Evolutionary conservation across 2,888 invertebrate species (phyloP), one percentile per base, ranked within the genome.

Genomic region (Scaptomyza flava): DNA sequence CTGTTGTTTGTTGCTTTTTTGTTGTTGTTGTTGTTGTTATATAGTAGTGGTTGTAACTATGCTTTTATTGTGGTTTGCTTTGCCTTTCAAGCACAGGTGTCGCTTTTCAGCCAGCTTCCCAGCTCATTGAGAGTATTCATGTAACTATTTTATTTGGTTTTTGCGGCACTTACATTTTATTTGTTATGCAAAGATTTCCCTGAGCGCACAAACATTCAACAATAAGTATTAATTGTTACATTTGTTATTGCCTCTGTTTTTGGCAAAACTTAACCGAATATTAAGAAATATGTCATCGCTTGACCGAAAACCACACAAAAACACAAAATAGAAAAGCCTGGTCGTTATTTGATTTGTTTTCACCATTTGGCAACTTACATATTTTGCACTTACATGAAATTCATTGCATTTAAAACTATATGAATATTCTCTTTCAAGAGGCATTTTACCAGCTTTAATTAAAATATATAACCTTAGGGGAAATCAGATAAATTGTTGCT

Each of bases 81-180:
- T 41, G 42, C 45, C 36, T 45, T n/a, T 33, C 36, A 12, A 36
- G 57, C 57, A 50, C 74, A 81, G 81, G 79, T 79, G 65, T 66
- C 38, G 45, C 47, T 12, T 31, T 12, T 38, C 38, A 6, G 7
- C 14, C 8, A 38, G n/a, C 27, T 12, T 12, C 20, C 14, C 5
- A 36, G 17, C 45, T n/a, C 45, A 59, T 56, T 59, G 68, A 56
- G 58, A 8, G 60, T 52, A 45, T 65, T 65, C 27, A 51, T 38
- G 38, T 64, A 45, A 58, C 50, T 63, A 77, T 70, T 77, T 79
- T 75, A 79, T 88, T 84, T 79, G 84, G 76, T 80, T 79, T 41
- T 87, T 87, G 79, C 64, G 78, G 84, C 79, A 75, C 74, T 86
- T 89, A 66, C 78, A 82, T 81, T 81, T 75, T 80, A 87, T 87